Conservation (phyloP, 2,113 vertebrate species). For the Leptocoma aspasia region DNA sequence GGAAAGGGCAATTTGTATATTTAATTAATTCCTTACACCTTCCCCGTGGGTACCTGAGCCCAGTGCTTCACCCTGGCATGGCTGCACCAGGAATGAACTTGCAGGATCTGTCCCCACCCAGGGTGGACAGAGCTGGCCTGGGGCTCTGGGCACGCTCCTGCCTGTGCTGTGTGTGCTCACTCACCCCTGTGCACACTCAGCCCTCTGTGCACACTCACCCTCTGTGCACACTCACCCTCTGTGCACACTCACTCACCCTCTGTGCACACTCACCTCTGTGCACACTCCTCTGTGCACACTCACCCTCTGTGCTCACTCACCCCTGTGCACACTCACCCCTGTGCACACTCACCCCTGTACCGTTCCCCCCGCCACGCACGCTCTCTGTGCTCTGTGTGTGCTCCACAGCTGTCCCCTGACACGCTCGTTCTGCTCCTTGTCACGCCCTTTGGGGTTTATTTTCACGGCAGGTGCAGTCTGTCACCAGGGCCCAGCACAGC, state of each 20-base stretch:
- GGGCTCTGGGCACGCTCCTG: fast-evolving
- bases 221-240: not conserved
- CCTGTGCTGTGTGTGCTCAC: fast-evolving
- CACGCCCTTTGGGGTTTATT: not conserved
- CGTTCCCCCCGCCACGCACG: fast-evolving
- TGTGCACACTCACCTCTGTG: not conserved
- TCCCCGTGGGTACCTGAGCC: not conserved
- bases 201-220: not conserved
- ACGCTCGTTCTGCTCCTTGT: fast-evolving
- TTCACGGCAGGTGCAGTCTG: not conserved
- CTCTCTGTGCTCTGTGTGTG: not conserved
- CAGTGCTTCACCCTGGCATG: not conserved
- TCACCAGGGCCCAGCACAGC: not conserved
- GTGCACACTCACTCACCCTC: not conserved
- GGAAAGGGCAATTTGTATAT: not conserved
- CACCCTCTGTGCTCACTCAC: not conserved
- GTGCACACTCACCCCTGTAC: not conserved
- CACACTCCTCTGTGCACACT: fast-evolving
- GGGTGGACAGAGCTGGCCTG: not conserved
- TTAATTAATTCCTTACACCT: not conserved
- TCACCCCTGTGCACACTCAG: too few species aligned
- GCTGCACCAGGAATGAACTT: fast-evolving
- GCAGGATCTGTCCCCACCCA: not conserved
- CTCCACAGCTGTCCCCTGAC: not conserved
- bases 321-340: not conserved